Percentiles rank a stretch among this genome's conserved stretches.
phyloP scores from a whole-genome alignment of 2,888 invertebrate genomes.

The Priocnemis perturbator region DNA sequence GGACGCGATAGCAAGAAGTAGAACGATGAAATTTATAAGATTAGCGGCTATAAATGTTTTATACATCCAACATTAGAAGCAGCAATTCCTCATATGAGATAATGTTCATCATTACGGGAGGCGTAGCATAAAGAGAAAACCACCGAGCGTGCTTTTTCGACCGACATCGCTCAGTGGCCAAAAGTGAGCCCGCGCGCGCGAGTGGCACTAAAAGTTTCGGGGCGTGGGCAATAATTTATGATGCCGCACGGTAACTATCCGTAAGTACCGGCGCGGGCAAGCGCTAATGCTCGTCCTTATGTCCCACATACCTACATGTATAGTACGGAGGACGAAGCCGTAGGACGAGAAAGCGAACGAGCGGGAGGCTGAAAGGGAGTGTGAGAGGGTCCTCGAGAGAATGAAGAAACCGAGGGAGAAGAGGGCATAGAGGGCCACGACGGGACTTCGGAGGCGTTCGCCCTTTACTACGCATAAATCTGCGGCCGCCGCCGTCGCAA shows the following conservation, averaged over 20 bases:
- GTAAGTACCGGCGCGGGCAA: slow-evolving; percentile 66
- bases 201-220: slow-evolving; percentile 69
- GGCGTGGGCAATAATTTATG: slow-evolving; percentile 73
- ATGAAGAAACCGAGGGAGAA: slow-evolving; percentile 21
- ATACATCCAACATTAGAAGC: too few relatives aligned
- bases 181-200: slow-evolving; percentile 46
- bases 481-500: slow-evolving; percentile 58
- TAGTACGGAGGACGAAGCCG: slow-evolving; percentile 7
- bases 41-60: too few relatives aligned
- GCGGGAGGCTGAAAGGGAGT: not conserved
- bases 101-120: too few relatives aligned
- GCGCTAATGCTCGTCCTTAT: slow-evolving; percentile 64
- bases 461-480: slow-evolving; percentile 71
- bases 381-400: slow-evolving; percentile 16
- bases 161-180: slow-evolving; percentile 12
- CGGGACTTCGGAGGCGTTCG: slow-evolving; percentile 44
- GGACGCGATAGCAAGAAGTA: too few relatives aligned
- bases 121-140: too few relatives aligned
- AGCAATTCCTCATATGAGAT: too few relatives aligned
- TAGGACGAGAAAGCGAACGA: slow-evolving; percentile 9
- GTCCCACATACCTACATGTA: slow-evolving; percentile 28
- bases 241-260: slow-evolving; percentile 70
- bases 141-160: too few relatives aligned
- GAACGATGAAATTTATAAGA: too few relatives aligned
- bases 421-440: slow-evolving; percentile 31